A percentile compares a stretch with the other conserved stretches of the same genome.
phyloP scores from a whole-genome alignment of 2,113 vertebrate genomes.

The Piprites chloris region DNA sequence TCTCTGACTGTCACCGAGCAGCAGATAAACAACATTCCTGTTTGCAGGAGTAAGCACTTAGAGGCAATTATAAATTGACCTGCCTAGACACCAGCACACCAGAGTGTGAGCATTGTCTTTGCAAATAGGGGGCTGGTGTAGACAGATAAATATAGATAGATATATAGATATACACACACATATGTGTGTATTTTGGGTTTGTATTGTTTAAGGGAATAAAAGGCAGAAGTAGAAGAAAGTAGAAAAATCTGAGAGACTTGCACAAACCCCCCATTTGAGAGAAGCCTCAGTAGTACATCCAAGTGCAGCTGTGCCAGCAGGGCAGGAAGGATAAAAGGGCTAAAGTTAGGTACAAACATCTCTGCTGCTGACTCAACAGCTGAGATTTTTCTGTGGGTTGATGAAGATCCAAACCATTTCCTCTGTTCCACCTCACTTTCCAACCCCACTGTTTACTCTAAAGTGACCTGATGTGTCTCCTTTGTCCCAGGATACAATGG shows the following conservation, averaged over 20 bases:
- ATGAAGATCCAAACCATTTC: conserved; percentile 27
- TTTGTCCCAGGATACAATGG: conserved; percentile 12
- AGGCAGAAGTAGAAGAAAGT: neutral
- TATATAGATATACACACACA: neutral
- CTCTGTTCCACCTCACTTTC: conserved; percentile 11
- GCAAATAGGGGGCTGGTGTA: neutral
- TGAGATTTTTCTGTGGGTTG: neutral
- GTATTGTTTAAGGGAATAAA: neutral
- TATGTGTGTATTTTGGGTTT: neutral
- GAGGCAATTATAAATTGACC: neutral
- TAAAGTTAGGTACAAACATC: neutral
- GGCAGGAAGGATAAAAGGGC: neutral
- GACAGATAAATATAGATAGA: neutral
- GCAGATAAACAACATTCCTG: neutral
- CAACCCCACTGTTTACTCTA: conserved; percentile 7
- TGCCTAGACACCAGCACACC: neutral
- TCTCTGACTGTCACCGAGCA: neutral
- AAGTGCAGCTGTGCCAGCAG: neutral
- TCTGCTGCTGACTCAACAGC: conserved; percentile 12
- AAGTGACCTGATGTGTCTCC: conserved; percentile 2
- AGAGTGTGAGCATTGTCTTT: neutral
- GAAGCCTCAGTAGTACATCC: neutral
- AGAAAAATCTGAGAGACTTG: neutral
- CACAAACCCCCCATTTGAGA: neutral
- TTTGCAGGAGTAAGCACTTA: neutral